Base-by-base conservation (phyloP, 2,888 invertebrate species). In the Stenodema calcarata region DNA sequence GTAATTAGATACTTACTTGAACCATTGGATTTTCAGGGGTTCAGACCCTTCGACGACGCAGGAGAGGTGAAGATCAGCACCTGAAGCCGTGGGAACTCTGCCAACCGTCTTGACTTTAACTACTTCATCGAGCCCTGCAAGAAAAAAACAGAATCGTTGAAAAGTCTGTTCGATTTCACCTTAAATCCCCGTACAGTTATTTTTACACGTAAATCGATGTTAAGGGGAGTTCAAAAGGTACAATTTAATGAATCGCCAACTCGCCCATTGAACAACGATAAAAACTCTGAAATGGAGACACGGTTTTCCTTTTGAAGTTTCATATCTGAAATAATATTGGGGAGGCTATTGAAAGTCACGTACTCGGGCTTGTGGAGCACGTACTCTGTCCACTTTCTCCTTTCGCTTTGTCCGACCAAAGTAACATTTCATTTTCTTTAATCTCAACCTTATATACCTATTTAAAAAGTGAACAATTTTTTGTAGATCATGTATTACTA, bases 31-130 rank as follows among this genome's bases (percentile, higher is more conserved):
- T 89, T 92, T 92, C 88, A 95, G 93, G 88, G 94, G 94, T 28
- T 94, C 94, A 88, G 94, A 93, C 84, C 95, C 95, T 87, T 94
- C 93, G 88, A 93, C 93, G 89, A 93, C 93, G 91, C 95, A 95
- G 89, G 93, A 92, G 81, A 95, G 92, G 83, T 93, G 92, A 88
- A 95, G 92, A 90, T 92, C 93, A 90, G 90, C 91, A 88, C 92
- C 93, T 87, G 88, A 87, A 14, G 42, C 30, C 4, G 86, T 86
- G 35, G 88, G 88, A 18, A 85, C 75, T 73, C 76, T 41, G 18
- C 87, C 88, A n/a, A 87, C 47, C 54, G 90, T 83, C 73, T 89
- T 88, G 0, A 90, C 90, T 27, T 88, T 88, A 4, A 89, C 89
- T n/a, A 88, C 87, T 54, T 90, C 90, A 18, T 88, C 87, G 23